phyloP scores from a whole-genome alignment of 1,140 invertebrate genomes.

The Penaeus vannamei region DNA sequence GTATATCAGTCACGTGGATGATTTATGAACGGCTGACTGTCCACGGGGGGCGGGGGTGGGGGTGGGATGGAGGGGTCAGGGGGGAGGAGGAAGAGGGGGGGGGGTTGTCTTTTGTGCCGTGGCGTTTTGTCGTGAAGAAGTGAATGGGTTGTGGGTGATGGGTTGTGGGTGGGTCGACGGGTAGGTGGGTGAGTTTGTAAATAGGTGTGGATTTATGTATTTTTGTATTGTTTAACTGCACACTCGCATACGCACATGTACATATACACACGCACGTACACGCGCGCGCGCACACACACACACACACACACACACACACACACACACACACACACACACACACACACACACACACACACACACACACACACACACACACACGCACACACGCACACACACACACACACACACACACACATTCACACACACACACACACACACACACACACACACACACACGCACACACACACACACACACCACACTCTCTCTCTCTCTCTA shows the following conservation, averaged over 20 bases:
- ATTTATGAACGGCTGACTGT: too few relatives aligned
- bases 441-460: too few relatives aligned
- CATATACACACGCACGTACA: not conserved
- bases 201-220: not conserved
- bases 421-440: constrained; percentile 3
- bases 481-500: too few relatives aligned
- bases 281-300: too few relatives aligned
- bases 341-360: too few relatives aligned
- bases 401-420: not conserved
- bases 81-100: constrained; percentile 4
- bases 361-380: not conserved
- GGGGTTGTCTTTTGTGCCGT: not conserved
- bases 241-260: not conserved
- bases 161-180: not conserved
- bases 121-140: too few relatives aligned
- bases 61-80: not conserved
- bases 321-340: too few relatives aligned
- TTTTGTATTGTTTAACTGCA: constrained; percentile 22
- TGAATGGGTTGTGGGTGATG: too few relatives aligned
- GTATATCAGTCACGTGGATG: too few relatives aligned
- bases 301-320: too few relatives aligned
- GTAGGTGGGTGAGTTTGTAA: not conserved
- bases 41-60: not conserved
- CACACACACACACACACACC: too few relatives aligned
- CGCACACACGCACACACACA: not conserved